Conservation (phyloP, 2,113 vertebrate genomes). For the Excalfactoria chinensis region DNA sequence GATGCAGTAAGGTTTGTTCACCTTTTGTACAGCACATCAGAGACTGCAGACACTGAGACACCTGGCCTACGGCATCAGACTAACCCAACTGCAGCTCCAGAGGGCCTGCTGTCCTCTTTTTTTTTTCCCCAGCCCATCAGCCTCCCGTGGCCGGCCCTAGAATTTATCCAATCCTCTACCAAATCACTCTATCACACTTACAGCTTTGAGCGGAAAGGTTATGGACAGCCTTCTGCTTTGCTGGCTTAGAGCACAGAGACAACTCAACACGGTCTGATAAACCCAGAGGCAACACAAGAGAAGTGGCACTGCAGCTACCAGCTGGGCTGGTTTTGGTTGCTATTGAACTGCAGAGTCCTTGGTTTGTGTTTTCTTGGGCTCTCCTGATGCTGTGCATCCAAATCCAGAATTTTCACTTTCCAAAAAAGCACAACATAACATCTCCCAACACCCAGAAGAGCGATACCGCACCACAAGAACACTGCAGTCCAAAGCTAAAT, state of each 20-base stretch:
- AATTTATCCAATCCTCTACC: neutral
- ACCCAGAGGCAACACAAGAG: neutral
- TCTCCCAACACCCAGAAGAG: neutral
- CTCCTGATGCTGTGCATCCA: neutral
- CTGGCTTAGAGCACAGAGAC: neutral
- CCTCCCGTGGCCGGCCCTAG: neutral
- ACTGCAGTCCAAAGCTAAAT: neutral
- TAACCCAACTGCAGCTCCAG: neutral
- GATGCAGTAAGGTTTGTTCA: neutral
- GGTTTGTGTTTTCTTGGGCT: neutral
- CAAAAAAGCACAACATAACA: neutral
- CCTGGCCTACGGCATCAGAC: neutral
- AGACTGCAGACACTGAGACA: neutral
- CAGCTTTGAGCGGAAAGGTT: neutral
- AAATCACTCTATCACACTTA: neutral
- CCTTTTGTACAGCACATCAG: neutral
- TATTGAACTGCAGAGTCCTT: neutral
- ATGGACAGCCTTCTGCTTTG: neutral
- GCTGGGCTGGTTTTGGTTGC: neutral
- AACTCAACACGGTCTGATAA: neutral
- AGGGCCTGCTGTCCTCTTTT: neutral
- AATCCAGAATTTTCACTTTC: neutral
- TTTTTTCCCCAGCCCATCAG: neutral
- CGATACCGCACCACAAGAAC: neutral
- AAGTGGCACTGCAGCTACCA: neutral